These are phyloP conservation scores for Pampusana beccarii DNA, from an alignment of 2,113 vertebrate species.

Conservation along the genomic window DNA sequence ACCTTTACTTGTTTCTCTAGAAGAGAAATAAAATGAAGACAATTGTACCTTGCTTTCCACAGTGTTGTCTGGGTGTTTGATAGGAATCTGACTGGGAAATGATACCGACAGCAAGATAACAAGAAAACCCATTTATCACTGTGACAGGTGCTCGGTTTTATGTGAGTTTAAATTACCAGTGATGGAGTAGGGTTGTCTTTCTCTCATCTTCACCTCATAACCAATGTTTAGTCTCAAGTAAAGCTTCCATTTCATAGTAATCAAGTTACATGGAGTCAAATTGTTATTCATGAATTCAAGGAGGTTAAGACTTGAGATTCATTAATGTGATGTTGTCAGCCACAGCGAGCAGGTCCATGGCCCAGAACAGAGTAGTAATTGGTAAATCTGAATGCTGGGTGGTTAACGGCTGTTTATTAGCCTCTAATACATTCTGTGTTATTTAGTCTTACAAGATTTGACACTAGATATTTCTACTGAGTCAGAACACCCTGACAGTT, in stretches of 20 bases:
- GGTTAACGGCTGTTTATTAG: slow-evolving; percentile 62
- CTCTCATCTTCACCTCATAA: slow-evolving; percentile 63
- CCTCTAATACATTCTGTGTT: slow-evolving; percentile 46
- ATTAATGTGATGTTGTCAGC: slow-evolving; percentile 43
- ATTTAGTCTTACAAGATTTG: slow-evolving; percentile 57
- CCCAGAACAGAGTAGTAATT: slow-evolving; percentile 33
- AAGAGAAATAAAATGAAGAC: slow-evolving; percentile 55
- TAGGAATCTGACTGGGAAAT: slow-evolving; percentile 68
- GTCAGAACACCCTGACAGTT: slow-evolving; percentile 30
- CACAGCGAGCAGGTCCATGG: neutral
- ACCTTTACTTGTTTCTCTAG: slow-evolving; percentile 14
- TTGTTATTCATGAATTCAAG: slow-evolving; percentile 65
- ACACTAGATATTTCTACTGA: slow-evolving; percentile 52
- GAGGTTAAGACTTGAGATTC: slow-evolving; percentile 44
- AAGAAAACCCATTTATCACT: slow-evolving; percentile 73
- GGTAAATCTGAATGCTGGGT: slow-evolving; percentile 41
- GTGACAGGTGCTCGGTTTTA: slow-evolving; percentile 58
- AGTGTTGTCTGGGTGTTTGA: slow-evolving; percentile 35
- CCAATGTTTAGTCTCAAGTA: slow-evolving; percentile 58
- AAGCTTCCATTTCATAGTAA: slow-evolving; percentile 58
- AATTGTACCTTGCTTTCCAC: slow-evolving; percentile 37
- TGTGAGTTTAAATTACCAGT: slow-evolving; percentile 66
- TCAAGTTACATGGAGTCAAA: slow-evolving; percentile 52
- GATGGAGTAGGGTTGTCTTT: slow-evolving; percentile 66
- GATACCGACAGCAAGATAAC: slow-evolving; percentile 67